A percentile compares a stretch with the other conserved stretches of the same genome.
These are phyloP conservation scores for Parotocinclus haroldoi DNA, from an alignment of 2,797 vertebrate species.

Conservation along the genomic window DNA sequence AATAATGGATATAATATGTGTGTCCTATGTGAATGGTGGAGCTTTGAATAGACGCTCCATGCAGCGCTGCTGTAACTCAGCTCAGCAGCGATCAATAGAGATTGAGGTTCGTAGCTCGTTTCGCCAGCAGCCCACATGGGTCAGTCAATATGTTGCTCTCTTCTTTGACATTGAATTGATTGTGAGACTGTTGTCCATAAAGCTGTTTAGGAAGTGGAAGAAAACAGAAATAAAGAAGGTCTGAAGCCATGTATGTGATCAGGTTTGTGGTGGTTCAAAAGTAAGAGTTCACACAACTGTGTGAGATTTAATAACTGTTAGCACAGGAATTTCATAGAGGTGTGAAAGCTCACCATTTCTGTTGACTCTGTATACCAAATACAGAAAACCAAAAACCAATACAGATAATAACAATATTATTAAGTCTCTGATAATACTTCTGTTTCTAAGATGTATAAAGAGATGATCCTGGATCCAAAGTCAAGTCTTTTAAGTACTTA, in stretches of 20 bases:
- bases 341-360: too few relatives aligned
- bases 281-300: too few relatives aligned
- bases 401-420: too few relatives aligned
- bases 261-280: background rate
- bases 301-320: too few relatives aligned
- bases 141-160: conserved; percentile 59
- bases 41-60: conserved; percentile 42
- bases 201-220: conserved; percentile 46
- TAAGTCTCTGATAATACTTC: too few relatives aligned
- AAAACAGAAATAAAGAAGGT: conserved; percentile 29
- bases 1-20: conserved; percentile 27
- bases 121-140: conserved; percentile 49
- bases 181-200: conserved; percentile 42
- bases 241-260: background rate
- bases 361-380: too few relatives aligned
- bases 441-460: too few relatives aligned
- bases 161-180: conserved; percentile 56
- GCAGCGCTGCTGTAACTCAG: conserved; percentile 49
- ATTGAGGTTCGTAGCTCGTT: conserved; percentile 46
- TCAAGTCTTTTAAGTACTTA: too few relatives aligned
- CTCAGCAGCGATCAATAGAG: conserved; percentile 53
- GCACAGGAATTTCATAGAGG: too few relatives aligned
- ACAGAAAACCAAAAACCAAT: too few relatives aligned
- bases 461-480: too few relatives aligned
- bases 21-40: conserved; percentile 39